Base-by-base conservation (phyloP, 2,113 vertebrate species). In the Nannobrachium achirus region DNA sequence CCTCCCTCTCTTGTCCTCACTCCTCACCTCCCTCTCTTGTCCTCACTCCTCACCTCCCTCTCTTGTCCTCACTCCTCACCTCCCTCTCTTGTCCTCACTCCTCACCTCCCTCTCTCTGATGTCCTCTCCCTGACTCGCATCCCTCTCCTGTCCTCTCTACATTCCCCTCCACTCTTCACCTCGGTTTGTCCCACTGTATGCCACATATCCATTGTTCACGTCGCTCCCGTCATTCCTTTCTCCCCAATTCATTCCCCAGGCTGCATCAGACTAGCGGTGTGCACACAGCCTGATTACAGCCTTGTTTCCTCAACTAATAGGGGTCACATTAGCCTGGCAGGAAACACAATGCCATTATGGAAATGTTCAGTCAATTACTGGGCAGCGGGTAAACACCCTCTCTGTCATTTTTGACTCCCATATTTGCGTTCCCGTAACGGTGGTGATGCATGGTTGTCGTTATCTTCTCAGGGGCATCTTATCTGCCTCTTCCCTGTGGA, bases 311-410 rank as follows among this genome's bases (percentile, higher is more conserved):
- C 66, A 66, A 76, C 68, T 86, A 90, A 86, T 77, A 86, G 75
- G 76, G 83, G 85, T 89, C 84, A 83, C 81, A 88, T 85, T 86
- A 86, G 77, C 73, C 65, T 75, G 75, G 73, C 78, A 82, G 82
- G 81, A 87, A 88, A 83, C 83, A 81, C 67, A 72, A 63, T 67
- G 75, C 74, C 71, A 86, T 90, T 83, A 89, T 85, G 75, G 72
- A 90, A 88, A 89, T 84, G 48, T 14, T 66, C 76, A 60, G 73
- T 83, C 80, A 79, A 84, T 88, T 86, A 89, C 78, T 60, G 57
- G 41, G 52, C 78, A 56, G 62, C 8, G 63, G 82, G 78, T 82
- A 83, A 86, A 88, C 67, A 83, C 76, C 41, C 75, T 41, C 63
- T 73, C 65, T 52, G 71, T 86, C 78, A 83, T 79, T 76, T 80